These are phyloP conservation scores for Hippocampus barbouri DNA, from an alignment of 2,113 vertebrate species.

Conservation along the genomic window DNA sequence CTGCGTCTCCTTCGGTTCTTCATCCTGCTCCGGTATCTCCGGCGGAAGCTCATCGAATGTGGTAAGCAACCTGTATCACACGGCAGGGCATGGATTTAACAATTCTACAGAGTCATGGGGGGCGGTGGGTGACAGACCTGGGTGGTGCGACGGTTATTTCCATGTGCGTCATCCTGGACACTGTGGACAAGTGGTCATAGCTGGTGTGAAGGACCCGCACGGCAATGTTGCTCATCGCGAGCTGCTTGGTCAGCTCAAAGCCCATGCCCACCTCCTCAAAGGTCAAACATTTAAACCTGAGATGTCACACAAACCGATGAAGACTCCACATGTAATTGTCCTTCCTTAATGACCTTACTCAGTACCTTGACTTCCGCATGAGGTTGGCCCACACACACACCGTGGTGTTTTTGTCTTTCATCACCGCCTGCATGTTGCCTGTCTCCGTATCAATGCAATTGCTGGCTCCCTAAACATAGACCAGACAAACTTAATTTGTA, in stretches of 20 bases:
- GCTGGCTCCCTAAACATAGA: conserved; percentile 67
- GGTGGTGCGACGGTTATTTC: not conserved
- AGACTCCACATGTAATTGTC: no score
- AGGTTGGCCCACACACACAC: conserved; percentile 91
- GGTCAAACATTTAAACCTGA: conserved; percentile 74
- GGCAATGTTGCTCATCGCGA: conserved; percentile 74
- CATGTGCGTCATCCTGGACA: conserved; percentile 46
- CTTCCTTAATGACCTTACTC: not conserved
- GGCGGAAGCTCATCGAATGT: not conserved
- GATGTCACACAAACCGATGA: not conserved
- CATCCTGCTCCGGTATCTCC: conserved; percentile 9
- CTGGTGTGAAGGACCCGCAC: conserved; percentile 80
- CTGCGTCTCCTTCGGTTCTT: conserved; percentile 11
- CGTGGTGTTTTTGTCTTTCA: conserved; percentile 73
- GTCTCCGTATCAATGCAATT: conserved; percentile 76
- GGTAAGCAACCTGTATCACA: conserved; percentile 25
- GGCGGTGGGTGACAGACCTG: conserved; percentile 3
- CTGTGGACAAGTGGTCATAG: conserved; percentile 81
- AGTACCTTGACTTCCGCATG: conserved; percentile 83
- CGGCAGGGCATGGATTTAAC: not conserved
- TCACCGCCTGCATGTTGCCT: conserved; percentile 84
- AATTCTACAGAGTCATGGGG: not conserved
- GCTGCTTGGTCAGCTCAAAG: conserved; percentile 80
- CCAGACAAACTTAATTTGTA: not conserved
- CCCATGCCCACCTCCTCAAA: conserved; percentile 70